Evolutionary conservation across 2,888 invertebrate genomes (phyloP).

Genomic region (Hypselothyrea guttata): DNA sequence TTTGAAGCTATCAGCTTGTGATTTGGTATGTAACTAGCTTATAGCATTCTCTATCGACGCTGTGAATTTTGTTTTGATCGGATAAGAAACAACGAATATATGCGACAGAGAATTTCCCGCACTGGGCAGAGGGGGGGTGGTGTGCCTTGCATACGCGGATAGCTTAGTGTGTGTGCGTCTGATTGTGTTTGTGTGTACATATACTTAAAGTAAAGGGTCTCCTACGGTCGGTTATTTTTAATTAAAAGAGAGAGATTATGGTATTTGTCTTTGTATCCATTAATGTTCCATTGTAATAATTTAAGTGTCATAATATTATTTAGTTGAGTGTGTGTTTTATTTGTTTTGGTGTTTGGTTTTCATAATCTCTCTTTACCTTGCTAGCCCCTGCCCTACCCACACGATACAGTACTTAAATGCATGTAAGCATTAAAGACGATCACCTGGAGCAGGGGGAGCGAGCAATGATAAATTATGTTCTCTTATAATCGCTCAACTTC

Average conservation of each 20-base stretch:
- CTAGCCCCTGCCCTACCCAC: not conserved
- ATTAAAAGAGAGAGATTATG: conserved; percentile 1
- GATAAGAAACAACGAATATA: too few species aligned
- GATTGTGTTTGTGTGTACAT: too few species aligned
- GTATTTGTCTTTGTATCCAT: conserved; percentile 1
- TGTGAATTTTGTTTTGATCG: too few species aligned
- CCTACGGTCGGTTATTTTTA: too few species aligned
- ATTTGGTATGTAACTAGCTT: too few species aligned
- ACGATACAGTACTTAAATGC: conserved; percentile 2
- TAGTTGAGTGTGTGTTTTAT: not conserved
- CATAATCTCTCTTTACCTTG: not conserved
- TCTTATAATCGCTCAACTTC: conserved; percentile 3
- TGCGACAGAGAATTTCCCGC: too few species aligned
- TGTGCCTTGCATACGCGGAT: too few species aligned
- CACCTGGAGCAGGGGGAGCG: not conserved
- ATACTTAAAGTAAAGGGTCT: too few species aligned
- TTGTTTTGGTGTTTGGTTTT: conserved; percentile 1
- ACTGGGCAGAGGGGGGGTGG: too few species aligned
- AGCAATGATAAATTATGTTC: conserved; percentile 1
- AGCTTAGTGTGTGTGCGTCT: too few species aligned
- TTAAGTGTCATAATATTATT: not conserved
- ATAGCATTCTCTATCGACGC: too few species aligned
- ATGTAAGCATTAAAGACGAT: not conserved
- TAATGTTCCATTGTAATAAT: conserved; percentile 1
- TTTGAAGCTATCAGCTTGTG: too few species aligned